Conservation (phyloP, 2,888 invertebrate genomes). For the Clunio marinus region DNA sequence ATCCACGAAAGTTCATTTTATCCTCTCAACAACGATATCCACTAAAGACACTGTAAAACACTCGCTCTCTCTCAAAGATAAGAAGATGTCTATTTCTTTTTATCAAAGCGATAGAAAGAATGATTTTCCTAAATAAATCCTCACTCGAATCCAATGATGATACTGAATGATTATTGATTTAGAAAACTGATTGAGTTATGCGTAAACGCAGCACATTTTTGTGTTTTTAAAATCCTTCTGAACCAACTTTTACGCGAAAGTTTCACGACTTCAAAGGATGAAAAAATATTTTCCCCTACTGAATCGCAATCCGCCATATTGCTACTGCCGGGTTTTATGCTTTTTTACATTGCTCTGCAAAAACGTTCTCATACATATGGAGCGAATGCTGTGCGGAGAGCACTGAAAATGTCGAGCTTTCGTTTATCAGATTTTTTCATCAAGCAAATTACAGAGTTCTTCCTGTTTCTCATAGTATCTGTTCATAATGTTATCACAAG, state of each 20-base stretch:
- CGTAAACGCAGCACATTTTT: background rate
- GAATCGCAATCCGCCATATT: conserved; percentile 38
- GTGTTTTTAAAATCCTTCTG: conserved; percentile 25
- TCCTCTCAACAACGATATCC: too few species aligned
- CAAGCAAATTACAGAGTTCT: background rate
- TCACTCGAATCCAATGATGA: too few species aligned
- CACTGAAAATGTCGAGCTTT: conserved; percentile 24
- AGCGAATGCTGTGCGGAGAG: conserved; percentile 15
- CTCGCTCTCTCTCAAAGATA: too few species aligned
- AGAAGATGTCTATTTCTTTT: too few species aligned
- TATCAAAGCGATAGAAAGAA: too few species aligned
- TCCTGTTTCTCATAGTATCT: too few species aligned
- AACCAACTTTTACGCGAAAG: conserved; percentile 12
- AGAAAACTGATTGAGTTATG: conserved; percentile 2
- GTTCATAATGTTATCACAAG: too few species aligned
- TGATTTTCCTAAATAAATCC: too few species aligned
- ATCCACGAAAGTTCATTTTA: too few species aligned
- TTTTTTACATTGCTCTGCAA: conserved; percentile 14
- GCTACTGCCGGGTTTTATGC: conserved; percentile 37
- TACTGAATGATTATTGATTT: too few species aligned
- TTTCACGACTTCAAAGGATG: background rate
- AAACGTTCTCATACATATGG: conserved; percentile 23
- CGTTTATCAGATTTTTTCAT: conserved; percentile 13
- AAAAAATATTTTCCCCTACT: conserved; percentile 34
- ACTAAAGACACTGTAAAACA: too few species aligned